These are phyloP conservation scores for Clarias platycephalus DNA, from an alignment of 2,797 vertebrate species.

Conservation along the genomic window DNA sequence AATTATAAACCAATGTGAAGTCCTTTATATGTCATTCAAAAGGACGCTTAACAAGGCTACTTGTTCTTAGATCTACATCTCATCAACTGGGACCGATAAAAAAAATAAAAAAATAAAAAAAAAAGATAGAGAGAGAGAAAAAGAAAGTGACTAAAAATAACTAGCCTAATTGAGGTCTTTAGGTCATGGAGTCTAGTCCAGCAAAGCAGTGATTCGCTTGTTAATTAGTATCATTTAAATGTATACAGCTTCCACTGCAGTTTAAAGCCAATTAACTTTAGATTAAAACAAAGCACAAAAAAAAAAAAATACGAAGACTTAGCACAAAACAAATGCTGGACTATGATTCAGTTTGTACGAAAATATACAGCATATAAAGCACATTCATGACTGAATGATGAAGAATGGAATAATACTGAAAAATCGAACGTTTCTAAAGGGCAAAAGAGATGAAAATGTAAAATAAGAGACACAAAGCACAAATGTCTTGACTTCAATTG, in stretches of 20 bases:
- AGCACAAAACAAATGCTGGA: conserved; percentile 58
- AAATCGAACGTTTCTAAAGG: conserved; percentile 24
- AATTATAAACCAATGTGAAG: conserved; percentile 40
- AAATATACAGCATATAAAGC: not conserved
- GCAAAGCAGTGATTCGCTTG: conserved; percentile 71
- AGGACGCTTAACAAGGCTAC: conserved; percentile 36
- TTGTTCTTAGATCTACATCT: conserved; percentile 46
- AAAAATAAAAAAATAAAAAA: too few species aligned
- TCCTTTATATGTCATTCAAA: conserved; percentile 52
- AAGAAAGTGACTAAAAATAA: conserved; percentile 71
- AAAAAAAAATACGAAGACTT: conserved; percentile 59
- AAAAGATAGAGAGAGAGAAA: conserved; percentile 26
- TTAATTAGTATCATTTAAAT: conserved; percentile 82
- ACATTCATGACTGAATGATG: conserved; percentile 5
- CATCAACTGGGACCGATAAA: conserved; percentile 38
- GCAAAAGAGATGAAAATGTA: conserved; percentile 8
- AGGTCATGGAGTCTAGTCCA: conserved; percentile 67
- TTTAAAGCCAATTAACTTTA: conserved; percentile 72
- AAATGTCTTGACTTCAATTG: conserved; percentile 91
- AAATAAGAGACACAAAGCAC: conserved; percentile 16
- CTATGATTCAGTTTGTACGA: not conserved
- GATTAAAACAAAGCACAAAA: conserved; percentile 64
- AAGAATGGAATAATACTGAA: not conserved
- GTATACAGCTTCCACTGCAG: conserved; percentile 55
- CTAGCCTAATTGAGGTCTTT: conserved; percentile 76